Evolutionary conservation across 1,140 invertebrate genomes (phyloP).

Genomic region (Prorops nasuta): DNA sequence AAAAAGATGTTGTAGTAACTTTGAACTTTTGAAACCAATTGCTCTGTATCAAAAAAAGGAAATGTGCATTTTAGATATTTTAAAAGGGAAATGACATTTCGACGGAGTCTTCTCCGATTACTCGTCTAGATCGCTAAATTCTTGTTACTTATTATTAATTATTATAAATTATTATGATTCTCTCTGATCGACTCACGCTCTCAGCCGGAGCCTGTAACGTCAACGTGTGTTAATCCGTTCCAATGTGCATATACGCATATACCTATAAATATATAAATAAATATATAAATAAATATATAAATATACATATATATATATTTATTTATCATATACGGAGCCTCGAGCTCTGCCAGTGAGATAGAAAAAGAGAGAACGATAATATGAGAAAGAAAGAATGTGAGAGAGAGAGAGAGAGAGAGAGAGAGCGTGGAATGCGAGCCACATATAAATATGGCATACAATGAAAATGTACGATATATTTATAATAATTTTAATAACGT

Average conservation of each 20-base stretch:
- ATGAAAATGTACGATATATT: slow-evolving; percentile 53
- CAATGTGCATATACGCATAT: slow-evolving; percentile 47
- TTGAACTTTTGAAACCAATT: too few relatives aligned
- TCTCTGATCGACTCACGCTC: slow-evolving; percentile 23
- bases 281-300: slow-evolving; percentile 25
- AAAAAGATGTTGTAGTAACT: too few relatives aligned
- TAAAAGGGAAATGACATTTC: background rate
- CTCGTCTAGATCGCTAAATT: slow-evolving; percentile 15
- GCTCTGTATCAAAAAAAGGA: slow-evolving; percentile 8
- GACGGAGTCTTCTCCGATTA: slow-evolving; percentile 2
- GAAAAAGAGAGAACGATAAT: slow-evolving; percentile 11
- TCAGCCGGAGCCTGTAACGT: slow-evolving; percentile 36
- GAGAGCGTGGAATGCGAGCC: slow-evolving; percentile 15
- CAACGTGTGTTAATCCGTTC: slow-evolving; percentile 52
- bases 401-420: too few relatives aligned
- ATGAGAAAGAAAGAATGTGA: too few relatives aligned
- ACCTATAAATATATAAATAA: slow-evolving; percentile 22
- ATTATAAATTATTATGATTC: slow-evolving; percentile 15
- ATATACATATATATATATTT: slow-evolving; percentile 23
- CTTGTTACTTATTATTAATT: slow-evolving; percentile 11
- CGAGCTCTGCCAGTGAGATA: too few relatives aligned
- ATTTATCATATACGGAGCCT: slow-evolving; percentile 6
- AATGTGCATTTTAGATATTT: slow-evolving; percentile 18
- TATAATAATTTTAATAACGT: slow-evolving; percentile 58
- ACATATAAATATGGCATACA: slow-evolving; percentile 36